These are phyloP conservation scores for Hemicrepidius hirtus DNA, from an alignment of 2,888 invertebrate species.

Conservation along the genomic window DNA sequence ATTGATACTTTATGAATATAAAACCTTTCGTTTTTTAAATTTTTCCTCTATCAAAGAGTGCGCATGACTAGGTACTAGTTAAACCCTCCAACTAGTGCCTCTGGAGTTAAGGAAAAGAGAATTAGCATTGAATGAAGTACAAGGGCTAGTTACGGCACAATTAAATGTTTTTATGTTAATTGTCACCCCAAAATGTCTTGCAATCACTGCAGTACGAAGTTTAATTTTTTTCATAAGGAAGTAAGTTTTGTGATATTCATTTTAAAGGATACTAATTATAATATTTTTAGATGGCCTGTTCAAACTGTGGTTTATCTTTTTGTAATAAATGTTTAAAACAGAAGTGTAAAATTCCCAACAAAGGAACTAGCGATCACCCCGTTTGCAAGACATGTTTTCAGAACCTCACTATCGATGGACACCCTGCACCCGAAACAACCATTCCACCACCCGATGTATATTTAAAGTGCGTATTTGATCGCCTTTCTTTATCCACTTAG, in stretches of 20 bases:
- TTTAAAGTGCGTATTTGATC: constrained; percentile 73
- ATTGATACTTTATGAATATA: no score
- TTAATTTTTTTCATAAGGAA: constrained; percentile 83
- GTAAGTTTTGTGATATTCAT: constrained; percentile 70
- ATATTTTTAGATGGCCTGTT: constrained; percentile 84
- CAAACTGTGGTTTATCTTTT: constrained; percentile 88
- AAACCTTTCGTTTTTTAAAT: no score
- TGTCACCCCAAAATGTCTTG: constrained; percentile 77
- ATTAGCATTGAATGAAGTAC: constrained; percentile 14
- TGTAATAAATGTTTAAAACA: constrained; percentile 88
- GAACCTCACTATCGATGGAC: constrained; percentile 64
- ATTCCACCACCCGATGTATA: constrained; percentile 75
- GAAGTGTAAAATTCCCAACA: constrained; percentile 79
- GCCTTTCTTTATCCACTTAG: background rate
- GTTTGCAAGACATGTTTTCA: constrained; percentile 78
- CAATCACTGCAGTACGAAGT: constrained; percentile 82
- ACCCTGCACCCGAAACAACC: constrained; percentile 25
- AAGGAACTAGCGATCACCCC: constrained; percentile 78
- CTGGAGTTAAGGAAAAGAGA: background rate
- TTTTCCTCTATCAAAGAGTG: no score
- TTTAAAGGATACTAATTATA: background rate
- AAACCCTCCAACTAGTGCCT: background rate
- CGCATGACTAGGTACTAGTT: constrained; percentile 21
- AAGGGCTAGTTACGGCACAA: background rate
- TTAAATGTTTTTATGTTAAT: constrained; percentile 19